Evolutionary conservation across 1,140 invertebrate species (phyloP).

Genomic region (Heliconius eleuchia): DNA sequence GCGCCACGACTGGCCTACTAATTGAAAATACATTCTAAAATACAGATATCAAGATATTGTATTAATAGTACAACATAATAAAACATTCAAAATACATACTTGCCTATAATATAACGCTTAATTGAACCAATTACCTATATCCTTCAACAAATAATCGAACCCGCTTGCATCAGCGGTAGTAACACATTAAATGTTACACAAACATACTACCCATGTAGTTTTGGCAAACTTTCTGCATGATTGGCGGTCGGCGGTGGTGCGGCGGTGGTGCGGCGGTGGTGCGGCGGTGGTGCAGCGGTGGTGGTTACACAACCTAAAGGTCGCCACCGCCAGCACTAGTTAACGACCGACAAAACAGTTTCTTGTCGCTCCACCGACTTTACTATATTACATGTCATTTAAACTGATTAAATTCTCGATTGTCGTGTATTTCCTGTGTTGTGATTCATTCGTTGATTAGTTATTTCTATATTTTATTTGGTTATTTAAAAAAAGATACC

Average conservation of each 20-base stretch:
- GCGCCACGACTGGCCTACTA: no score
- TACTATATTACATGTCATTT: conserved; percentile 52
- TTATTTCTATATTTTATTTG: neutral
- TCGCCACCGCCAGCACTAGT: conserved; percentile 52
- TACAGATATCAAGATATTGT: no score
- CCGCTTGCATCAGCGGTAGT: conserved; percentile 13
- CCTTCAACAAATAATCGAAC: neutral
- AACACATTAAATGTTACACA: conserved; percentile 24
- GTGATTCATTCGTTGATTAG: neutral
- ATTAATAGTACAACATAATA: neutral
- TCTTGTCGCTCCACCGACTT: conserved; percentile 57
- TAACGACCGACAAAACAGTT: conserved; percentile 57
- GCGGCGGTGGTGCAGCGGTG: no score
- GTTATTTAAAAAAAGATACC: no score
- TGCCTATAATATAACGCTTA: neutral
- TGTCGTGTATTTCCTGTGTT: neutral
- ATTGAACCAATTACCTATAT: neutral
- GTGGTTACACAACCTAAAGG: conserved; percentile 59
- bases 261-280: conserved; percentile 25
- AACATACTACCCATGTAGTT: conserved; percentile 39
- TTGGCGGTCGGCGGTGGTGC: conserved; percentile 33
- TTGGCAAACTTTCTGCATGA: conserved; percentile 67
- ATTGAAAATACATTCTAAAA: no score
- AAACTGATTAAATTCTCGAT: conserved; percentile 21
- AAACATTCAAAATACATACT: neutral